Conservation (phyloP, 2,113 vertebrate species). For the Uropsilus gracilis region DNA sequence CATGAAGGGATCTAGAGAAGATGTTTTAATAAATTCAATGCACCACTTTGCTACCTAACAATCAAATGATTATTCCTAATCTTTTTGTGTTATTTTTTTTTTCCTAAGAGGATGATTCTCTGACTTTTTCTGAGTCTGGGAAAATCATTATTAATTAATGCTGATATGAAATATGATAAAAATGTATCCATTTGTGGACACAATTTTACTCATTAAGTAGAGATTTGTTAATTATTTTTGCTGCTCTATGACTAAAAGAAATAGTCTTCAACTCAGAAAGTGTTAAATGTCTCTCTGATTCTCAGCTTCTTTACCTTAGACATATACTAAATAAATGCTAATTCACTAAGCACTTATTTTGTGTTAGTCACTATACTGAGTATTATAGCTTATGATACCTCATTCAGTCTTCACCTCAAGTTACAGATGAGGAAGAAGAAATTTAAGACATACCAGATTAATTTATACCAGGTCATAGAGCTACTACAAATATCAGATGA, state of each 20-base stretch:
- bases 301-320: neutral
- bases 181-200: neutral
- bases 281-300: neutral
- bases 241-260: neutral
- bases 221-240: conserved; percentile 9
- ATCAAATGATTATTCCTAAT: neutral
- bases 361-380: neutral
- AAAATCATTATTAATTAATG: neutral
- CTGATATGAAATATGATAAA: neutral
- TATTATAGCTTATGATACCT: neutral
- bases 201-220: neutral
- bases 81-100: neutral
- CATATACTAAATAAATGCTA: neutral
- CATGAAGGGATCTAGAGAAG: neutral
- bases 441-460: neutral
- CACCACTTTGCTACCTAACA: neutral
- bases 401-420: neutral
- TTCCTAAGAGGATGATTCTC: neutral
- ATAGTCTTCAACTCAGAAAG: conserved; percentile 8
- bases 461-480: neutral
- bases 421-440: neutral
- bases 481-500: neutral
- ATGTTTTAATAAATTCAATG: neutral
- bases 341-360: neutral
- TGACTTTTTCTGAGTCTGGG: conserved; percentile 5